A percentile compares a stretch with the other conserved stretches of the same genome.
Conservation (phyloP, 2,888 invertebrate species). For the Nowickia ferox region DNA sequence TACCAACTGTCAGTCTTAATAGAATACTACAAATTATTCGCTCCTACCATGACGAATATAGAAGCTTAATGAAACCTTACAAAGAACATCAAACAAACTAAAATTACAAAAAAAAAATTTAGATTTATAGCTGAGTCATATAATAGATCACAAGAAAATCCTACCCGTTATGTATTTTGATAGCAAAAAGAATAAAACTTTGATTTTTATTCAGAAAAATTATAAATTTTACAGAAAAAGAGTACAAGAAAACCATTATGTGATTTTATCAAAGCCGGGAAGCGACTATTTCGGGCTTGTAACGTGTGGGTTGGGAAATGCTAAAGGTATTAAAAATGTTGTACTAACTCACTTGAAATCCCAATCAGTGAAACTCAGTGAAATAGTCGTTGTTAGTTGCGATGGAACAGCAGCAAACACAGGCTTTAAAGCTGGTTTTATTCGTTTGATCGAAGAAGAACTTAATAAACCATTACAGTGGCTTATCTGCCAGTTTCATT, state of each 20-base stretch:
- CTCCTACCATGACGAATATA: background rate
- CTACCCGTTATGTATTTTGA: background rate
- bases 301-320: background rate
- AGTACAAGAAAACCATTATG: background rate
- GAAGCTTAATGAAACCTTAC: background rate
- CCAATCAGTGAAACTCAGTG: slow-evolving; percentile 8
- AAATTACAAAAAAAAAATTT: background rate
- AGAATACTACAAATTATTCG: slow-evolving; percentile 1
- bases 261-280: background rate
- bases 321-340: background rate
- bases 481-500: background rate
- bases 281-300: background rate
- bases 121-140: slow-evolving; percentile 5
- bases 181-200: too few relatives aligned
- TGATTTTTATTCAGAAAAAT: background rate
- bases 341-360: background rate
- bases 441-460: slow-evolving; percentile 32
- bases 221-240: background rate
- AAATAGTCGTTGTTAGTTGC: slow-evolving; percentile 26
- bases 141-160: background rate
- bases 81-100: background rate
- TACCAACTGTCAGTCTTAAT: background rate
- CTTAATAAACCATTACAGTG: slow-evolving; percentile 39
- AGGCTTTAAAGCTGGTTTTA: slow-evolving; percentile 24
- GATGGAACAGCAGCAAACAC: slow-evolving; percentile 40